Conservation (phyloP, 2,113 vertebrate genomes). For the Apteryx owenii region DNA sequence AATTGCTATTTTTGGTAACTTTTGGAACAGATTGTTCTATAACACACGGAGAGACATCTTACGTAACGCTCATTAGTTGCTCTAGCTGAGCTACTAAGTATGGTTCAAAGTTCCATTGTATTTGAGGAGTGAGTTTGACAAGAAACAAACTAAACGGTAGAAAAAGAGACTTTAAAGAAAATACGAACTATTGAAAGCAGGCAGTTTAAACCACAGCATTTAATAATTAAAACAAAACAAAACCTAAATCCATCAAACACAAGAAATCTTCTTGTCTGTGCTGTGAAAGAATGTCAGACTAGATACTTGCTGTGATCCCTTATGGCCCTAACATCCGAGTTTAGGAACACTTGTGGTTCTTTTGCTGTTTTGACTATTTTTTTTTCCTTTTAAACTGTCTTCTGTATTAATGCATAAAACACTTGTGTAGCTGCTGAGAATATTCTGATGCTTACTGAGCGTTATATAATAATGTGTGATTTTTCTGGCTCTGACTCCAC, state of each 20-base stretch:
- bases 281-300: not conserved
- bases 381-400: not conserved
- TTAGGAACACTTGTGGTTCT: not conserved
- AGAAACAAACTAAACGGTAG: not conserved
- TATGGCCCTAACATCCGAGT: not conserved
- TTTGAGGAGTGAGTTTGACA: not conserved
- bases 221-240: not conserved
- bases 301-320: not conserved
- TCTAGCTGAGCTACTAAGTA: conserved; percentile 51
- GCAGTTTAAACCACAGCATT: not conserved
- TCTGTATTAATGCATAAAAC: not conserved
- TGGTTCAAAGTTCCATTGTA: conserved; percentile 16
- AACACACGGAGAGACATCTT: conserved; percentile 29
- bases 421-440: not conserved
- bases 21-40: conserved; percentile 66
- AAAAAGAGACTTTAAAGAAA: not conserved
- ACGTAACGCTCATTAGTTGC: conserved; percentile 55
- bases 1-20: conserved; percentile 58
- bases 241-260: not conserved
- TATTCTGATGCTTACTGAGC: not conserved
- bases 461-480: not conserved
- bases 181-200: not conserved
- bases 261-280: not conserved
- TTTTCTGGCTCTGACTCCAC: not conserved
- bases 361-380: not conserved